These are phyloP conservation scores for Apostichopus californicus DNA, from an alignment of 35 echinoderm and acorn worm genomes.

Conservation along the genomic window DNA sequence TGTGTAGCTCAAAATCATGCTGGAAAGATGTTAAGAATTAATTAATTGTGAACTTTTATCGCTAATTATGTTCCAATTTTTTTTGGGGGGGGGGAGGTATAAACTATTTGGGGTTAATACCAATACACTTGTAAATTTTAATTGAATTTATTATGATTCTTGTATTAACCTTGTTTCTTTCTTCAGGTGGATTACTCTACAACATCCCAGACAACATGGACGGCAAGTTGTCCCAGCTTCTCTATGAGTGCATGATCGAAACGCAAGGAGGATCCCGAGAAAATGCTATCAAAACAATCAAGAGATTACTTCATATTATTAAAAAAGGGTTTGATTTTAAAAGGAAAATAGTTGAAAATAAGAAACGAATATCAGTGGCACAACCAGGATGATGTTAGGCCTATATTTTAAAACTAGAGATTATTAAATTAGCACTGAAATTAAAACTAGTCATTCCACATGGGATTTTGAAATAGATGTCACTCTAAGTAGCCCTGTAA, in stretches of 20 bases:
- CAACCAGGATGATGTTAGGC: constrained; percentile 13
- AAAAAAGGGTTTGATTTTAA: constrained; percentile 43
- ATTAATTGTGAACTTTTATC: no score
- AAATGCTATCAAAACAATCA: constrained; percentile 29
- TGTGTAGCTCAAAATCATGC: no score
- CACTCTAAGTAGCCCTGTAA: not conserved
- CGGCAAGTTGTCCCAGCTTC: constrained; percentile 31
- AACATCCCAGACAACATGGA: constrained; percentile 29
- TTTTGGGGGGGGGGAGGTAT: no score
- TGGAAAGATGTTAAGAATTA: no score
- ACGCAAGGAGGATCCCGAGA: constrained; percentile 36
- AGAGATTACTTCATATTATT: constrained; percentile 23
- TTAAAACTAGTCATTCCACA: not conserved
- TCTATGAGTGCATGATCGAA: constrained; percentile 48
- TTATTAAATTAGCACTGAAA: not conserved
- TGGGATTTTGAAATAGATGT: not conserved
- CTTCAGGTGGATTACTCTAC: constrained; percentile 44
- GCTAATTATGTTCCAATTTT: no score
- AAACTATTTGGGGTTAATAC: not conserved
- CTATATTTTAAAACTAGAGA: not conserved
- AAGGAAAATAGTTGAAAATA: constrained; percentile 39
- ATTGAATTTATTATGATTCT: not conserved
- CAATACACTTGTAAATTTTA: not conserved
- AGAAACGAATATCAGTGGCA: constrained; percentile 50
- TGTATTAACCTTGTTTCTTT: not conserved